A percentile compares a stretch with the other conserved stretches of the same genome.
Conservation (phyloP, 2,888 invertebrate genomes). For the Torymus aiolomorphi region DNA sequence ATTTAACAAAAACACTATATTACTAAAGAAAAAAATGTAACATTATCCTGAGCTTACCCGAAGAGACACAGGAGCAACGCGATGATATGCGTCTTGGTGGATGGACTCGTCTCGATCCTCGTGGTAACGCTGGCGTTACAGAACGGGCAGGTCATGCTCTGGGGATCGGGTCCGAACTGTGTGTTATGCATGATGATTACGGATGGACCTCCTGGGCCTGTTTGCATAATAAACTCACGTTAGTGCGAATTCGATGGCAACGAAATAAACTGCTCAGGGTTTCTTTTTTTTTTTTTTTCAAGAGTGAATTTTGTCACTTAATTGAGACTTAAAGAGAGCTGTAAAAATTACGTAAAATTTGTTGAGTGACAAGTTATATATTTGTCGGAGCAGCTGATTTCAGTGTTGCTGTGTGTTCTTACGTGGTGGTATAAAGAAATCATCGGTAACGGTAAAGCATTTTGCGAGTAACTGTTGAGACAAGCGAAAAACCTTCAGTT, state of each 20-base stretch:
- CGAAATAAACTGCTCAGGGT: neutral
- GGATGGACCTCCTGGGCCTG: slow-evolving; percentile 33
- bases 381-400: too few relatives aligned
- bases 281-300: too few relatives aligned
- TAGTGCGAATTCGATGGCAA: slow-evolving; percentile 3
- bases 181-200: slow-evolving; percentile 59
- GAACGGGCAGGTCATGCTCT: slow-evolving; percentile 74
- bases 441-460: slow-evolving; percentile 4
- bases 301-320: too few relatives aligned
- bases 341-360: too few relatives aligned
- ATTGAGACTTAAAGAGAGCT: too few relatives aligned
- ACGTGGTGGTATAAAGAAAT: neutral
- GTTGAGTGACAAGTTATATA: too few relatives aligned
- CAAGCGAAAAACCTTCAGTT: neutral
- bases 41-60: slow-evolving; percentile 70
- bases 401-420: too few relatives aligned
- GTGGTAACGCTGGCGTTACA: slow-evolving; percentile 75
- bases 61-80: slow-evolving; percentile 76
- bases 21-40: neutral
- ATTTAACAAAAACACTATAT: neutral
- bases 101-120: slow-evolving; percentile 72
- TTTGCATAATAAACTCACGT: slow-evolving; percentile 2
- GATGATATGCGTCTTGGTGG: slow-evolving; percentile 76
- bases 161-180: slow-evolving; percentile 72
- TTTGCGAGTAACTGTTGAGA: neutral